Percentiles rank a stretch among this genome's conserved stretches.
phyloP scores from a whole-genome alignment of 1,140 invertebrate genomes.

The Macrocentrus cingulum region DNA sequence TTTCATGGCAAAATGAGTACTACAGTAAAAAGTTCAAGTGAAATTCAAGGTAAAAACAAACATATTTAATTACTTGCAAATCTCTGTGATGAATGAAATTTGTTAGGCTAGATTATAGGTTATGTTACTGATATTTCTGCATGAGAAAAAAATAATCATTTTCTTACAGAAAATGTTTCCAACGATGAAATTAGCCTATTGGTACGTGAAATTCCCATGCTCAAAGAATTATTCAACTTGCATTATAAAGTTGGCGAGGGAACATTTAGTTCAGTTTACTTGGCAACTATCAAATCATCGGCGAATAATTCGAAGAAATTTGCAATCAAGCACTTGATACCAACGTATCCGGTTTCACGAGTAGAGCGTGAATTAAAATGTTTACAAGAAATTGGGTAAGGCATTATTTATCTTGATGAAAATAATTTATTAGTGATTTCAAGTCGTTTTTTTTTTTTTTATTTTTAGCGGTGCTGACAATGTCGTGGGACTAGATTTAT shows the following conservation, averaged over 20 bases:
- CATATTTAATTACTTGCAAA: too few relatives aligned
- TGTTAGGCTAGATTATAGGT: too few relatives aligned
- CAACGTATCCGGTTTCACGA: constrained; percentile 76
- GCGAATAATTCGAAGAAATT: constrained; percentile 62
- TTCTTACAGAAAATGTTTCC: not conserved
- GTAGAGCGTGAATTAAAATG: constrained; percentile 78
- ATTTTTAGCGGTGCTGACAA: constrained; percentile 76
- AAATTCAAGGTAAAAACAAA: too few relatives aligned
- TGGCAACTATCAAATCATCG: constrained; percentile 69
- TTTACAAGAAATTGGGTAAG: constrained; percentile 77
- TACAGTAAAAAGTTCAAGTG: too few relatives aligned
- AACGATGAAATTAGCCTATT: constrained; percentile 34
- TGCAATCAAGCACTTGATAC: constrained; percentile 82
- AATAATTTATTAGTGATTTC: too few relatives aligned
- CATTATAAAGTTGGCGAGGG: constrained; percentile 76
- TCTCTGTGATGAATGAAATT: too few relatives aligned
- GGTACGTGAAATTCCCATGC: constrained; percentile 57
- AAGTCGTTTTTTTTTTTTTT: not conserved
- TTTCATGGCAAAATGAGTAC: too few relatives aligned
- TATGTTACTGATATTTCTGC: too few relatives aligned
- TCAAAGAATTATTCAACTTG: constrained; percentile 68
- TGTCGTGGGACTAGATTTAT: constrained; percentile 79
- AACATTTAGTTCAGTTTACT: constrained; percentile 80
- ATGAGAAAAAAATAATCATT: constrained; percentile 4
- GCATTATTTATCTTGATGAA: constrained; percentile 8